Base-by-base conservation (phyloP, 2,888 invertebrate species). In the Ephialtes manifestator region DNA sequence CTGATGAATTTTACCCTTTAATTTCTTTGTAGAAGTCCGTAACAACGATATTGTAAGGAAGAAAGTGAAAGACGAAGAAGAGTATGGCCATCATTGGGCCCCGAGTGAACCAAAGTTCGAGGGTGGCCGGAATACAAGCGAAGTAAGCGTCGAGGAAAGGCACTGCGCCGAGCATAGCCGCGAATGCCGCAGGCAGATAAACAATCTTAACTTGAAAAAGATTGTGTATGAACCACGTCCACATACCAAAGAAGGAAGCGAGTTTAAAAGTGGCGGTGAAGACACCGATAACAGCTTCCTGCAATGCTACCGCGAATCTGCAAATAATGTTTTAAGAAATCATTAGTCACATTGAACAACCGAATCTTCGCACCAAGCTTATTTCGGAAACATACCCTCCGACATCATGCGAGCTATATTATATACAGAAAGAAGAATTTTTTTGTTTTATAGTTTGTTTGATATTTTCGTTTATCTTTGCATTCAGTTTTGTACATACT, bases 141-240 rank as follows among this genome's bases (percentile, higher is more conserved):
- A 99, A 97, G 94, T 99, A 99, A 1, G 99, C 98, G 10, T 99
- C 99, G 82, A 99, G 95, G 94, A 99, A 98, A 1, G 99, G 99
- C 4, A 99, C 97, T 1, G 99, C 99, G 1, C 98, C 99, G 91
- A 99, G 95, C 77, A 99, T 95, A 1, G 98, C 97, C 0, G 99
- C 99, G 90, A 99, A 95, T 68, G 97, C 98, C 97, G 99, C 97
- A 0, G 99, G 99, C 87, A 99, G 95, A 94, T 99, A 99, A 48
- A 99, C 98, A 84, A 99, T 98, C 94, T 98, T 98, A 4, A 97
- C 97, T 81, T 98, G 98, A 93, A 99, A 99, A 13, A 99, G 95
- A 88, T 98, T 98, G 94, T 99, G 99, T 74, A 98, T 97, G 86
- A 99, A 96, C 98, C 99, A 99, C 0, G 99, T 99, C 96, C 99